These are phyloP conservation scores for Brachionus plicatilis DNA, from an alignment of 1,140 invertebrate species.

Conservation along the genomic window DNA sequence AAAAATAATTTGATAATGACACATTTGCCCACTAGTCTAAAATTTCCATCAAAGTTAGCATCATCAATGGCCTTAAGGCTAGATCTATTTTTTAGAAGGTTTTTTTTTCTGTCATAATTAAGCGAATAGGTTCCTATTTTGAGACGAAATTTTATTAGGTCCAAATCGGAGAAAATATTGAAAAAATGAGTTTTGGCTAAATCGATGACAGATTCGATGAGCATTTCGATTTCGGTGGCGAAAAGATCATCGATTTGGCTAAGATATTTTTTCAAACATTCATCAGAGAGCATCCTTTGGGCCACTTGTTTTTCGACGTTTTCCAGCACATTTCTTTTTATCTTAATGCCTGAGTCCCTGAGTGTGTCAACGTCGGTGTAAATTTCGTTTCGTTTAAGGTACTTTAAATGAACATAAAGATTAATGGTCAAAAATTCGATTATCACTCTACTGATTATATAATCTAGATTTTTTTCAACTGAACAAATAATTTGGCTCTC, in stretches of 20 bases:
- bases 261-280: not conserved
- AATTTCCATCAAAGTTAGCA: not conserved
- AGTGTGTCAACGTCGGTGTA: not conserved
- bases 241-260: not conserved
- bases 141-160: not conserved
- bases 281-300: not conserved
- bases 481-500: not conserved
- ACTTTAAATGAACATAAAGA: not conserved
- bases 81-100: not conserved
- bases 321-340: not conserved
- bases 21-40: not conserved
- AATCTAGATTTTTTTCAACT: not conserved
- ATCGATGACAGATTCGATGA: not conserved
- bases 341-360: not conserved
- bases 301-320: not conserved
- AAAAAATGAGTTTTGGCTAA: not conserved
- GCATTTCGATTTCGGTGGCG: not conserved
- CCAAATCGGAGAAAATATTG: not conserved
- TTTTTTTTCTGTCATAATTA: not conserved
- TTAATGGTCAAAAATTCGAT: not conserved
- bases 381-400: not conserved
- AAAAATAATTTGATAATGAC: not conserved
- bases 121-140: not conserved
- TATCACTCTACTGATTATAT: not conserved
- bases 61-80: not conserved